Conservation (phyloP, 1,140 invertebrate genomes). For the Pachypeltis micranthus region DNA sequence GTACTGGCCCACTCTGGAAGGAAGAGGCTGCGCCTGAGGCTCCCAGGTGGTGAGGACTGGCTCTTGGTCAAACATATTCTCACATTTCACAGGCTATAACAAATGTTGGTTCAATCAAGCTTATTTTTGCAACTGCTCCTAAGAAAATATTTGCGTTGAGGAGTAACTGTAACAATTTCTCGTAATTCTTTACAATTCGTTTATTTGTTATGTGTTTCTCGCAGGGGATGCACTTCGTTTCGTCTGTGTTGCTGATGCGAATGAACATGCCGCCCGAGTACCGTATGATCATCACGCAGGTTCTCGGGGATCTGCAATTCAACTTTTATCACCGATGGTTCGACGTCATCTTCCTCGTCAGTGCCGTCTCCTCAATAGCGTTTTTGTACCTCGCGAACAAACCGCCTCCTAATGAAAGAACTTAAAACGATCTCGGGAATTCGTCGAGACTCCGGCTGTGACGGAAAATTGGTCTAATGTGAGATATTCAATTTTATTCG, state of each 20-base stretch:
- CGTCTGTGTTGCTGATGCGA: conserved; percentile 90
- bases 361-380: conserved; percentile 87
- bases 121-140: too few species aligned
- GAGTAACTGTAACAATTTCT: neutral
- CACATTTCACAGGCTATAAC: too few species aligned
- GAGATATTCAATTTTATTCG: too few species aligned
- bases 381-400: conserved; percentile 92
- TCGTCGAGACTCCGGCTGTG: too few species aligned
- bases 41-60: too few species aligned
- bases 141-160: too few species aligned
- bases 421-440: too few species aligned
- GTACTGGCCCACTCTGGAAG: too few species aligned
- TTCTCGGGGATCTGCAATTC: conserved; percentile 94
- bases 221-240: conserved; percentile 98
- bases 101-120: too few species aligned
- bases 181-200: conserved; percentile 10
- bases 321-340: conserved; percentile 99
- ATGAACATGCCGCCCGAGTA: conserved; percentile 99
- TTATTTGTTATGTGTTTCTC: conserved; percentile 30
- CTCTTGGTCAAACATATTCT: too few species aligned
- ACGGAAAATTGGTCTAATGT: too few species aligned
- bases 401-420: conserved; percentile 52
- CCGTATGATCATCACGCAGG: conserved; percentile 92
- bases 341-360: conserved; percentile 98
- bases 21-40: too few species aligned